Conservation (phyloP, 2,888 invertebrate genomes). For the Amphipoea oculea region DNA sequence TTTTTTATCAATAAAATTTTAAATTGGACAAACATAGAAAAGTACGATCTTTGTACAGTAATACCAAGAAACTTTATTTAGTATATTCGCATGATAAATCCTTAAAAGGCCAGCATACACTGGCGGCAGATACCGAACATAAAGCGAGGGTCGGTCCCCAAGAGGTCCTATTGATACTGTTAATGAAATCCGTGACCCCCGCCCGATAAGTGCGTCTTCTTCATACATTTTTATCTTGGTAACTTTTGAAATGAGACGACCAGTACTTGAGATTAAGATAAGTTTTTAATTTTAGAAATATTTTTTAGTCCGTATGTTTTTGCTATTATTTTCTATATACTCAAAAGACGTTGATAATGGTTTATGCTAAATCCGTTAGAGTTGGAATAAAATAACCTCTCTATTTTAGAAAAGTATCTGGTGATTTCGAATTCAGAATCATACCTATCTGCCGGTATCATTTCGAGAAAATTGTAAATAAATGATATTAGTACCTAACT, state of each 20-base stretch:
- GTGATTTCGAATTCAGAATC: neutral
- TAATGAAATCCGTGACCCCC: conserved; percentile 84
- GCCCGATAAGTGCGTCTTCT: conserved; percentile 65
- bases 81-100: conserved; percentile 60
- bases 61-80: conserved; percentile 42
- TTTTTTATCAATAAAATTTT: too few relatives aligned
- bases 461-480: too few relatives aligned
- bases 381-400: conserved; percentile 4
- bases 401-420: neutral
- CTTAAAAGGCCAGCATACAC: conserved; percentile 61
- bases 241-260: conserved; percentile 46
- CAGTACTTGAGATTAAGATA: conserved; percentile 37
- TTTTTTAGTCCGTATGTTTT: neutral
- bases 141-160: conserved; percentile 70
- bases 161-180: conserved; percentile 79
- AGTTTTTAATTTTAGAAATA: conserved; percentile 25
- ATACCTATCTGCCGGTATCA: too few relatives aligned
- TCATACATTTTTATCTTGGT: conserved; percentile 59
- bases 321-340: conserved; percentile 9
- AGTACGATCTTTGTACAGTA: neutral
- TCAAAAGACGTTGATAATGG: conserved; percentile 2
- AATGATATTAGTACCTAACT: too few relatives aligned
- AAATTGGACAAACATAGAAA: neutral
- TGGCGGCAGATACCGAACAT: conserved; percentile 68
- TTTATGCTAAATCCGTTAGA: neutral